Evolutionary conservation across 2,797 vertebrate genomes (phyloP).

Genomic region (Momotus momota): DNA sequence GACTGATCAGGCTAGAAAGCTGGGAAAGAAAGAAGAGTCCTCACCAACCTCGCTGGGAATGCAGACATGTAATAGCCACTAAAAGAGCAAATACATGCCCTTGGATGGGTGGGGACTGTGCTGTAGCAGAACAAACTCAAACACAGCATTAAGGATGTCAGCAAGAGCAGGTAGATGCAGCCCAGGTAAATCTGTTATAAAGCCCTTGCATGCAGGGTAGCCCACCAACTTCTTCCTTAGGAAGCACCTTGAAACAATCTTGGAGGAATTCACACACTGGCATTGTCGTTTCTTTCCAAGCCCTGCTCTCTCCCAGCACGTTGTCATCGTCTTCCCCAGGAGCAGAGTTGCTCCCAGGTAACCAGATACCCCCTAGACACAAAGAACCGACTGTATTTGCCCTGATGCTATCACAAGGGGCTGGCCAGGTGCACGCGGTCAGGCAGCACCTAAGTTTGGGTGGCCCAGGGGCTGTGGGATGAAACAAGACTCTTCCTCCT

Average conservation of each 20-base stretch:
- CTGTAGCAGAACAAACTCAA: background rate
- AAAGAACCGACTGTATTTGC: slow-evolving; percentile 69
- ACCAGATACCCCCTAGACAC: slow-evolving; percentile 72
- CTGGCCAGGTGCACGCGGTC: background rate
- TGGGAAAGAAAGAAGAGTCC: background rate
- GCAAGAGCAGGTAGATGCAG: background rate
- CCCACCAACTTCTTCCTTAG: background rate
- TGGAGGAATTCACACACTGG: slow-evolving; percentile 47
- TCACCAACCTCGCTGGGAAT: background rate
- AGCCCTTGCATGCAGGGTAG: background rate
- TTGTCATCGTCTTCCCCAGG: slow-evolving; percentile 54
- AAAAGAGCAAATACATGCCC: fast-evolving
- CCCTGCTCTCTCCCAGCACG: background rate
- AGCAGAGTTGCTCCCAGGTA: slow-evolving; percentile 70
- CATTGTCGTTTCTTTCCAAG: slow-evolving; percentile 17
- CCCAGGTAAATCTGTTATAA: background rate
- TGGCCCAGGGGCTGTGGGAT: slow-evolving; percentile 63
- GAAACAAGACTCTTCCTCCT: slow-evolving; percentile 72
- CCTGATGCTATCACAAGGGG: slow-evolving; percentile 67
- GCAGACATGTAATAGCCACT: background rate
- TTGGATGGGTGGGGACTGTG: no score
- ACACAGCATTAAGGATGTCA: background rate
- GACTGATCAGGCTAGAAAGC: background rate
- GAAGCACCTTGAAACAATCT: slow-evolving; percentile 31
- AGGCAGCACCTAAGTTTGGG: slow-evolving; percentile 73